Conservation (phyloP, 2,888 invertebrate species). For the Cheilosia vulpina region DNA sequence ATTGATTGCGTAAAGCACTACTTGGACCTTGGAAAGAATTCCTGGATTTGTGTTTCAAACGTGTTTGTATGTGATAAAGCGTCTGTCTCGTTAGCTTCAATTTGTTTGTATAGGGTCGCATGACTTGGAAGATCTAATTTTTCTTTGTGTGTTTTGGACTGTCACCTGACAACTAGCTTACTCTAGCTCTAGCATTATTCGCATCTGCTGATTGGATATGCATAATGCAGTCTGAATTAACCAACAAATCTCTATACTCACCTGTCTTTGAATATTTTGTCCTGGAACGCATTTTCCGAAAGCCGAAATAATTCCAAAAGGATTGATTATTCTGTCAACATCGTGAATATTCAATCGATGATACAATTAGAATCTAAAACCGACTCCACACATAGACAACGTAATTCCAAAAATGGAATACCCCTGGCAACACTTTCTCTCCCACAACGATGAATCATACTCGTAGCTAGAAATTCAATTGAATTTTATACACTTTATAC, state of each 20-base stretch:
- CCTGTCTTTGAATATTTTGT: background rate
- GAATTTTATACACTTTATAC: slow-evolving; percentile 28
- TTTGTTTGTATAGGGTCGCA: too few species aligned
- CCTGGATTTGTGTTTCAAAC: too few species aligned
- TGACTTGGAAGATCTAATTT: too few species aligned
- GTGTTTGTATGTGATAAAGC: too few species aligned
- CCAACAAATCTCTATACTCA: too few species aligned
- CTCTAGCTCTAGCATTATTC: too few species aligned
- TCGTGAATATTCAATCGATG: slow-evolving; percentile 9
- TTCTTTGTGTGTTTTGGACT: too few species aligned
- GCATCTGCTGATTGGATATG: background rate
- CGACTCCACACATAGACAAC: background rate
- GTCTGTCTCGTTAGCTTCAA: too few species aligned
- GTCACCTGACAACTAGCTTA: too few species aligned
- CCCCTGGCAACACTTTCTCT: background rate
- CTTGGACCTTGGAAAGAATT: too few species aligned
- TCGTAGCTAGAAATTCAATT: slow-evolving; percentile 14
- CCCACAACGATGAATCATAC: too few species aligned
- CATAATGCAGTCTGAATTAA: slow-evolving; percentile 1
- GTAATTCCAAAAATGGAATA: slow-evolving; percentile 2
- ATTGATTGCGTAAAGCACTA: too few species aligned
- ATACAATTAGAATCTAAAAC: slow-evolving; percentile 27
- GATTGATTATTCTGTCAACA: slow-evolving; percentile 28
- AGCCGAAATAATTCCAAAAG: slow-evolving; percentile 4
- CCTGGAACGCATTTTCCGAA: background rate